Percentiles rank a stretch among this genome's conserved stretches.
These are phyloP conservation scores for Torymus auratus DNA, from an alignment of 2,888 invertebrate species.

Conservation along the genomic window DNA sequence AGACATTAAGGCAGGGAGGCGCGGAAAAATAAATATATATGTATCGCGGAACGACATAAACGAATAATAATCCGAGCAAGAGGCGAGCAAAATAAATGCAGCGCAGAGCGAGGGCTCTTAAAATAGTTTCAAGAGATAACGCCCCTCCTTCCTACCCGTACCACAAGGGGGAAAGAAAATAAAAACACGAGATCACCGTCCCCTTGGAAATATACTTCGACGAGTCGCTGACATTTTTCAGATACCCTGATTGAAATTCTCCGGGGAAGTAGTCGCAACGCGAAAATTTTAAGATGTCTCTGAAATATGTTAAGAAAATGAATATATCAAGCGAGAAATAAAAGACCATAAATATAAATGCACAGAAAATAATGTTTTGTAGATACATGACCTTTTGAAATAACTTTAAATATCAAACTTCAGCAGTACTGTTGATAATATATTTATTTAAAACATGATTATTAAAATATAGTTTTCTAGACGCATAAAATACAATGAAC, in stretches of 20 bases:
- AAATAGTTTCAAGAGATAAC: conserved; percentile 51
- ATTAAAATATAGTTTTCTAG: too few relatives aligned
- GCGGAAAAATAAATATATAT: conserved; percentile 48
- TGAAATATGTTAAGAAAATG: not conserved
- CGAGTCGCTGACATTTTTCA: conserved; percentile 4
- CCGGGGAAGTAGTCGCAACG: not conserved
- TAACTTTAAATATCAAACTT: too few relatives aligned
- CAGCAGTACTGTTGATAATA: too few relatives aligned
- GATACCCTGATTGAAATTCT: conserved; percentile 17
- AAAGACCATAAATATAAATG: not conserved
- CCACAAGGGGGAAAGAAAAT: not conserved
- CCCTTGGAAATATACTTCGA: conserved; percentile 30
- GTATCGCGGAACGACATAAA: conserved; percentile 28
- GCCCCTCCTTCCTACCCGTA: not conserved
- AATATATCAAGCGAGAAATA: not conserved
- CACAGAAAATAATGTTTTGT: too few relatives aligned
- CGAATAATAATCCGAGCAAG: conserved; percentile 47
- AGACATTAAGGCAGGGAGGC: conserved; percentile 43
- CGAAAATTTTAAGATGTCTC: not conserved
- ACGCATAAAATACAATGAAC: too few relatives aligned
- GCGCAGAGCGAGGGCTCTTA: conserved; percentile 27
- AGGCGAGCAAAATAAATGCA: conserved; percentile 32
- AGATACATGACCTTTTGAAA: too few relatives aligned
- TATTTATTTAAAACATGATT: too few relatives aligned
- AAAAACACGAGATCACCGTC: conserved; percentile 2